These are phyloP conservation scores for Periphyllus acericola DNA, from an alignment of 2,888 invertebrate genomes.

Conservation along the genomic window DNA sequence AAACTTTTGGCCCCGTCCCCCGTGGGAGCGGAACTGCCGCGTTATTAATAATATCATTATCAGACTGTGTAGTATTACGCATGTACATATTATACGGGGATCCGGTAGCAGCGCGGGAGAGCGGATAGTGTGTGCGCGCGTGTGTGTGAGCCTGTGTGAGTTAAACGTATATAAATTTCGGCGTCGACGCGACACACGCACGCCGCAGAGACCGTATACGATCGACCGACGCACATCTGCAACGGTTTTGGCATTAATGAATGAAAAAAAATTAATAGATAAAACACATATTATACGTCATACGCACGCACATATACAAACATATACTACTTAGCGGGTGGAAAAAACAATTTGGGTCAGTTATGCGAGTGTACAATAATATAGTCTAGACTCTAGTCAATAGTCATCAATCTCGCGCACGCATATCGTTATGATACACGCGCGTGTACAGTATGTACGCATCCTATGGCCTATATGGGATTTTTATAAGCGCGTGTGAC, in stretches of 20 bases:
- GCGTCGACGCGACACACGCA: neutral
- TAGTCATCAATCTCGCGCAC: constrained; percentile 18
- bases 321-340: neutral
- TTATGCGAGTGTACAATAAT: neutral
- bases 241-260: constrained; percentile 39
- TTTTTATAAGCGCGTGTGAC: constrained; percentile 25
- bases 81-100: neutral
- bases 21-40: constrained; percentile 56
- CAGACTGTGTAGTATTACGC: neutral
- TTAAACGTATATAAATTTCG: neutral
- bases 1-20: constrained; percentile 47
- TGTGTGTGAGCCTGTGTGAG: neutral
- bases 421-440: neutral
- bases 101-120: constrained; percentile 33
- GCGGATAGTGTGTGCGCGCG: neutral
- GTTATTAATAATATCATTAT: constrained; percentile 17
- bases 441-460: too few species aligned
- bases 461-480: neutral
- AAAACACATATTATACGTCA: neutral
- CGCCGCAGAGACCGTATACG: neutral
- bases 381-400: too few species aligned
- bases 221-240: constrained; percentile 31
- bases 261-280: constrained; percentile 17
- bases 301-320: neutral
- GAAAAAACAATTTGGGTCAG: neutral